phyloP scores from a whole-genome alignment of 2,888 invertebrate genomes.

The Chrysolina oricalcia region DNA sequence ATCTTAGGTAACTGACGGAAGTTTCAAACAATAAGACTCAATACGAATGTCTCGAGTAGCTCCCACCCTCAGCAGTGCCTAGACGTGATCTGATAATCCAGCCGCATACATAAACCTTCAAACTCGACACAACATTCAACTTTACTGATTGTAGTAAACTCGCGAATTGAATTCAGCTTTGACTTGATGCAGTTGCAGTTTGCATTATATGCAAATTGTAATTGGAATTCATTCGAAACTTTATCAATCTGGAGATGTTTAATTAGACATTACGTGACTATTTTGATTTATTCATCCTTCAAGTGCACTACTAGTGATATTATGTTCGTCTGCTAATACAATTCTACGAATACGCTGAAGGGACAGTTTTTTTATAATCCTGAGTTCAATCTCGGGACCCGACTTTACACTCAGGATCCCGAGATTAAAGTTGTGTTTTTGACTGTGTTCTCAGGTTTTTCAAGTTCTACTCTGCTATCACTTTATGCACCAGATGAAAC shows the following conservation, averaged over 20 bases:
- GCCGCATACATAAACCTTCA: not conserved
- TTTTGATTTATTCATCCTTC: not conserved
- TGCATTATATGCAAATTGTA: conserved; percentile 14
- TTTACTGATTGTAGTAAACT: conserved; percentile 18
- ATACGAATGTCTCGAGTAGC: not conserved
- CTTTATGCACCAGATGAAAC: too few species aligned
- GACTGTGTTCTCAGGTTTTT: too few species aligned
- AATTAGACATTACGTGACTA: not conserved
- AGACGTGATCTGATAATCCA: conserved; percentile 25
- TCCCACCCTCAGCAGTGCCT: not conserved
- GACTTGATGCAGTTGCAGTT: conserved; percentile 19
- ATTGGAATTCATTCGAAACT: conserved; percentile 22
- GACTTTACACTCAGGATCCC: too few species aligned
- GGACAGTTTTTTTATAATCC: too few species aligned
- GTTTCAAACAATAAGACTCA: not conserved
- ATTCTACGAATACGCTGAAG: too few species aligned
- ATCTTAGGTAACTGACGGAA: not conserved
- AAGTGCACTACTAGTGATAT: too few species aligned
- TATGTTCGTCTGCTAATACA: too few species aligned
- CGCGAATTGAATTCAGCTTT: conserved; percentile 28
- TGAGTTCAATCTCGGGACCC: too few species aligned
- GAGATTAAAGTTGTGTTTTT: too few species aligned
- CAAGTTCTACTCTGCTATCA: too few species aligned
- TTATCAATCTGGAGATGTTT: not conserved
- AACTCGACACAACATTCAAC: conserved; percentile 26